Evolutionary conservation across 1,140 invertebrate genomes (phyloP).

Genomic region (Drosophila nigrodunni): DNA sequence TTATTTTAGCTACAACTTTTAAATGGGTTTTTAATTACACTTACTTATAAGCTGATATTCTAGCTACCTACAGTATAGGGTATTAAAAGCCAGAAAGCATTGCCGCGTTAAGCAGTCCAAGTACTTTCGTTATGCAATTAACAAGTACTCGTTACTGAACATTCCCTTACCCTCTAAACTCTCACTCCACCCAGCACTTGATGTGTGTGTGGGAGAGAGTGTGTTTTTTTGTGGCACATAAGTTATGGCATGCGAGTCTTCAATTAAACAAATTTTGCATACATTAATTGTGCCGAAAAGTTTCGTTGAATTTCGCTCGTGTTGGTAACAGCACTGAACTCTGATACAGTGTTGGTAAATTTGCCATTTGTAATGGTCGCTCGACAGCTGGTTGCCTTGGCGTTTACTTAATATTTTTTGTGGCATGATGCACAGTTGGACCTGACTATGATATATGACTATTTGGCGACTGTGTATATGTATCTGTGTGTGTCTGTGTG

Average conservation of each 20-base stretch:
- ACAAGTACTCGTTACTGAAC: conserved; percentile 37
- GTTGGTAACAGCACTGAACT: conserved; percentile 37
- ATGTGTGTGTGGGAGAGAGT: conserved; percentile 4
- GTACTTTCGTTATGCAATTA: conserved; percentile 44
- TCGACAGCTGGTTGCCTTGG: conserved; percentile 35
- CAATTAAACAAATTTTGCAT: conserved; percentile 81
- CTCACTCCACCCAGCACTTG: neutral
- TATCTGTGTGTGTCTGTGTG: conserved; percentile 23
- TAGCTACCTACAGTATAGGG: conserved; percentile 2
- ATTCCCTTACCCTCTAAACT: neutral
- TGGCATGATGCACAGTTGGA: conserved; percentile 43
- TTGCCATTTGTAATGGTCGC: conserved; percentile 51
- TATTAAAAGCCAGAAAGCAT: conserved; percentile 17
- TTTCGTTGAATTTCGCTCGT: conserved; percentile 38
- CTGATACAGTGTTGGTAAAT: conserved; percentile 34
- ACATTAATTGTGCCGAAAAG: conserved; percentile 76
- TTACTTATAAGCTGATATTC: neutral
- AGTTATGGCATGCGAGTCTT: conserved; percentile 72
- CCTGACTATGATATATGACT: conserved; percentile 79
- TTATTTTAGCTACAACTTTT: no score
- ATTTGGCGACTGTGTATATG: conserved; percentile 43
- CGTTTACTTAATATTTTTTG: conserved; percentile 60
- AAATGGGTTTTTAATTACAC: no score
- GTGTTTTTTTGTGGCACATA: conserved; percentile 11
- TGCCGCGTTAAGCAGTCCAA: conserved; percentile 10